These are phyloP conservation scores for Ictidomys tridecemlineatus DNA, from an alignment of 2,113 vertebrate species.

Conservation along the genomic window DNA sequence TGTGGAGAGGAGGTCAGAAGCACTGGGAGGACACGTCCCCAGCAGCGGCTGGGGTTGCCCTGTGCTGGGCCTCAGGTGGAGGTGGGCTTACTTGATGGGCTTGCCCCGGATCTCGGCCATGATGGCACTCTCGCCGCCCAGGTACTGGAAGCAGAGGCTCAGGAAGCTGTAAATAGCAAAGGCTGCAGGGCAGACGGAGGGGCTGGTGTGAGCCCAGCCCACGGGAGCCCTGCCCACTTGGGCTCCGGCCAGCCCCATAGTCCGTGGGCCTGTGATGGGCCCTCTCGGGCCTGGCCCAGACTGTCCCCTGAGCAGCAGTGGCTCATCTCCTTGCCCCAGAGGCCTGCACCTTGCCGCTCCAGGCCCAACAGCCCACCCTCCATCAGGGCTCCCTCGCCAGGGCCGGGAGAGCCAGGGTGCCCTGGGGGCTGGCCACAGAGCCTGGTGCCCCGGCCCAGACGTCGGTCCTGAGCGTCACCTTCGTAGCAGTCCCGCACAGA, in stretches of 20 bases:
- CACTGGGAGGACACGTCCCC: too few relatives aligned
- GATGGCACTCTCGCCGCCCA: constrained; percentile 97
- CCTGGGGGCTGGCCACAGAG: not conserved
- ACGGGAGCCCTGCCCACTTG: rapidly evolving
- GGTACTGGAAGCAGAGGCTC: constrained; percentile 97
- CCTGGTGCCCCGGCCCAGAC: not conserved
- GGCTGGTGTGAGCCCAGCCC: not conserved
- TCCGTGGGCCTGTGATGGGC: too few relatives aligned
- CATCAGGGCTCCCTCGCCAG: too few relatives aligned
- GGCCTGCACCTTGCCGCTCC: not conserved
- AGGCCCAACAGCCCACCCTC: too few relatives aligned
- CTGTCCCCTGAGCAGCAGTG: not conserved
- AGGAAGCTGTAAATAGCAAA: constrained; percentile 99
- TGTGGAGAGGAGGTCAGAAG: constrained; percentile 70
- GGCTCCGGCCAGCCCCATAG: not conserved
- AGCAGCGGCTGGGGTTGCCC: not conserved
- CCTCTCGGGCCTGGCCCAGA: not conserved
- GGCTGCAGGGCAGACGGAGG: constrained; percentile 85
- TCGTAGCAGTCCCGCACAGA: constrained; percentile 97
- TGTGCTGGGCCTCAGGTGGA: not conserved
- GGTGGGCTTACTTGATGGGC: constrained; percentile 91
- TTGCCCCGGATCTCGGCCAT: constrained; percentile 98
- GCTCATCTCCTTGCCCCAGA: not conserved
- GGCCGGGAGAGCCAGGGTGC: not conserved
- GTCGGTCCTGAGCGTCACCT: constrained; percentile 86